These are phyloP conservation scores for Macrophya annulata DNA, from an alignment of 2,888 invertebrate species.

Conservation along the genomic window DNA sequence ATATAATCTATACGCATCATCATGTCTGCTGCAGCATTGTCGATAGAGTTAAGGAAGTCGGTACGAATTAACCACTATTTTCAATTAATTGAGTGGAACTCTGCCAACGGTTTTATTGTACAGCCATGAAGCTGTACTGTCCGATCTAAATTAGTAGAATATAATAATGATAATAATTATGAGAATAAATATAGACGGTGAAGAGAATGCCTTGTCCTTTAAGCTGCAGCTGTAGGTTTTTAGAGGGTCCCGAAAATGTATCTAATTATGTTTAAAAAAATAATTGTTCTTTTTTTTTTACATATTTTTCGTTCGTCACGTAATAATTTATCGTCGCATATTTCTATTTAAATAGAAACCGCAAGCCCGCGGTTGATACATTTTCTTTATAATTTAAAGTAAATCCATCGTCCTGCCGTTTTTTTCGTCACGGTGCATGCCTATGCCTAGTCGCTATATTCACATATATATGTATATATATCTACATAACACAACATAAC, in stretches of 20 bases:
- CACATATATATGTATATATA: background rate
- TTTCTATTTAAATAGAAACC: background rate
- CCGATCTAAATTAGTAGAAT: background rate
- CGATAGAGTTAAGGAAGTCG: slow-evolving; percentile 26
- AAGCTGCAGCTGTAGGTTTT: background rate
- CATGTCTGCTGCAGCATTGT: background rate
- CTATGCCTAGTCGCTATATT: too few species aligned
- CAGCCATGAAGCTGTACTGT: background rate
- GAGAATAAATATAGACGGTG: background rate
- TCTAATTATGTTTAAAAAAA: background rate
- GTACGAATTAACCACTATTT: slow-evolving; percentile 49
- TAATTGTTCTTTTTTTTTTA: background rate
- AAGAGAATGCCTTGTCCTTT: background rate
- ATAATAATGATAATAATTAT: background rate
- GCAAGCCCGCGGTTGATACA: background rate
- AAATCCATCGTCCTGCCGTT: background rate
- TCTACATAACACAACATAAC: slow-evolving; percentile 10
- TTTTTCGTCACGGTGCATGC: background rate
- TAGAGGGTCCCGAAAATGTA: background rate
- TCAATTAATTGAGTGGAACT: slow-evolving; percentile 45
- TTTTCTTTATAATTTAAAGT: background rate
- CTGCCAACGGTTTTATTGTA: background rate
- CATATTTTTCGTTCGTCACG: background rate
- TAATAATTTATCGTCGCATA: background rate
- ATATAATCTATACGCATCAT: background rate